Evolutionary conservation across 2,797 vertebrate species (phyloP), one percentile per base, ranked within the genome.

Genomic region (Falco peregrinus): DNA sequence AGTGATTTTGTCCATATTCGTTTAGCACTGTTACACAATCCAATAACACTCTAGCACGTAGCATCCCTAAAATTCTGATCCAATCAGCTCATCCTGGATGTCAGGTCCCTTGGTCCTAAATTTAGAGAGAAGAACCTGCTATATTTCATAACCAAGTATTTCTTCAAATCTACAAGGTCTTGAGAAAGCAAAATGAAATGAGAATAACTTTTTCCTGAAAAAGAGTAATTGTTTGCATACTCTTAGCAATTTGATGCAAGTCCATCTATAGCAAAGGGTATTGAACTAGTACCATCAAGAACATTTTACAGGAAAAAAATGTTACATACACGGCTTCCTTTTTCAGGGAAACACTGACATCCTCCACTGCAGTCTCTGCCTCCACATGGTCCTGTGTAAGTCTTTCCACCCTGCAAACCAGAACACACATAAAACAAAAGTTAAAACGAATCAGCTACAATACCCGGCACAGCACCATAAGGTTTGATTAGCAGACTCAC

Each of bases 351-450:
- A 97, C 99, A 99, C 93, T 99, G 97, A 95, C 99, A 99, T 45
- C 99, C 99, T 31, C 98, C 98, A 21, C 99, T 99, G 97, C 99
- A 99, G 98, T 99, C 99, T 98, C 99, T 98, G 91, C 99, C 99
- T 94, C 98, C 99, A 87, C 99, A 99, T 11, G 99, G 98, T 88
- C 98, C 99, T 2, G 97, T 98, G 61, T 98, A 97, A 94, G 98
- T 99, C 98, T 99, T 99, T 89, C 98, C 99, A 54, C 99, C 99
- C 99, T 99, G 97, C 33, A 89, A 90, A 91, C 21, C 2, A 94
- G 89, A 94, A 75, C 54, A 97, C 29, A 96, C 11, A 75, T 45
- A 89, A 94, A 90, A 71, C 2, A 3, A 41, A 92, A 31, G 43
- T 97, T 90, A 96, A 84, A 83, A 39, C 16, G 7, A 28, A 71